Conservation (phyloP, 1,140 invertebrate species). For the Zaprionus tsacasi region DNA sequence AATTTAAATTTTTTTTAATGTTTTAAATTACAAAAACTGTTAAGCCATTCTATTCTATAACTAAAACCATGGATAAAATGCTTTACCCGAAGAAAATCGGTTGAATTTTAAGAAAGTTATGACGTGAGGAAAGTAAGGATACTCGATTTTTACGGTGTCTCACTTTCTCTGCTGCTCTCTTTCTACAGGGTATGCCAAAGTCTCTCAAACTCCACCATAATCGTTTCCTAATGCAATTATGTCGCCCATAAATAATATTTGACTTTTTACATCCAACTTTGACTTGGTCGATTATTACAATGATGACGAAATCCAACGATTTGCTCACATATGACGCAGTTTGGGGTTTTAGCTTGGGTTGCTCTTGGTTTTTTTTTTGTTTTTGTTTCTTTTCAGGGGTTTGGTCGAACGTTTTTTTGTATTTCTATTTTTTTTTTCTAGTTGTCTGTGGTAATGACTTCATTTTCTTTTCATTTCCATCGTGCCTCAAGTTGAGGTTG, state of each 20-base stretch:
- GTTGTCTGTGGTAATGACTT: slow-evolving; percentile 75
- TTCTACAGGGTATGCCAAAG: neutral
- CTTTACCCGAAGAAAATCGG: too few species aligned
- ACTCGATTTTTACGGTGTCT: too few species aligned
- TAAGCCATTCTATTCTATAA: too few species aligned
- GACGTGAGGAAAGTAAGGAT: too few species aligned
- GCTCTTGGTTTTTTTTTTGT: neutral
- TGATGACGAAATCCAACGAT: slow-evolving; percentile 47
- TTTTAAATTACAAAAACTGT: too few species aligned
- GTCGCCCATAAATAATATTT: slow-evolving; percentile 46
- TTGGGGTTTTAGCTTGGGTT: slow-evolving; percentile 7
- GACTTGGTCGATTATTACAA: slow-evolving; percentile 7
- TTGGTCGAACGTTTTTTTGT: slow-evolving; percentile 10
- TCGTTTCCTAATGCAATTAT: slow-evolving; percentile 40
- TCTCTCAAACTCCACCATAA: accelerated
- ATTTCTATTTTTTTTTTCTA: neutral
- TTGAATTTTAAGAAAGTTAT: too few species aligned
- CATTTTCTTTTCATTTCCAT: slow-evolving; percentile 44
- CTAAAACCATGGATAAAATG: too few species aligned
- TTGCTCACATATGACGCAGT: slow-evolving; percentile 32
- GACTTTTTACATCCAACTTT: slow-evolving; percentile 19
- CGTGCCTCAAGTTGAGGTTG: slow-evolving; percentile 31
- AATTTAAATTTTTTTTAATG: too few species aligned
- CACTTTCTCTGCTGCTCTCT: slow-evolving; percentile 7
- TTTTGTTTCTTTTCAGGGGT: slow-evolving; percentile 7